phyloP scores from a whole-genome alignment of 2,797 vertebrate genomes.

The Erethizon dorsatum region DNA sequence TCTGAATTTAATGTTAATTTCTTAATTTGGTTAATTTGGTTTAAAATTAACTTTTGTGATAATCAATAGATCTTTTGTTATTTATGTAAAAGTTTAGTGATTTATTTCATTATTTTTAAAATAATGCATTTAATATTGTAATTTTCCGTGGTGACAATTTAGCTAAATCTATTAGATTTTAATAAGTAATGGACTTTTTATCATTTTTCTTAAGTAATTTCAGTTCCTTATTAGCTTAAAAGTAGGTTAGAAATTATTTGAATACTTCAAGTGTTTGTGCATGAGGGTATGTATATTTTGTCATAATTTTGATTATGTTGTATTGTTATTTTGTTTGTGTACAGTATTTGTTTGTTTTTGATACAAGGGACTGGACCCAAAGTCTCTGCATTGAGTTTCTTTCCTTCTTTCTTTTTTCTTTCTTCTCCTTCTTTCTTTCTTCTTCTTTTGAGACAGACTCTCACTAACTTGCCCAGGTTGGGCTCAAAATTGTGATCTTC shows the following conservation, averaged over 20 bases:
- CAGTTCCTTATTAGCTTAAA: no score
- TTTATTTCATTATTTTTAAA: not conserved
- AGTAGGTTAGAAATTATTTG: not conserved
- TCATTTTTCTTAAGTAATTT: not conserved
- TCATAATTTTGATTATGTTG: not conserved
- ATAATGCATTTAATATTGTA: not conserved
- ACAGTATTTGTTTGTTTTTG: no score
- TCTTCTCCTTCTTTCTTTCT: no score
- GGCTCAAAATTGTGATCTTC: no score
- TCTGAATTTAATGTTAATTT: not conserved
- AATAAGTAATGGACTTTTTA: not conserved
- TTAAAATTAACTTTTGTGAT: not conserved
- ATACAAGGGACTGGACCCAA: no score
- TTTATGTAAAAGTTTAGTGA: not conserved
- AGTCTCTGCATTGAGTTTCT: no score
- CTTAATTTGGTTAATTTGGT: no score
- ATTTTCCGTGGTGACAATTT: not conserved
- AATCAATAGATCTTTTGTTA: not conserved
- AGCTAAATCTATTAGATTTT: not conserved
- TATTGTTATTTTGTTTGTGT: no score
- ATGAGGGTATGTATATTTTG: not conserved
- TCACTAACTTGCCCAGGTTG: no score
- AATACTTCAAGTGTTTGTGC: not conserved
- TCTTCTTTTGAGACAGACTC: no score
- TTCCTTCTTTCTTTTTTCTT: no score